A percentile compares a stretch with the other conserved stretches of the same genome.
Conservation (phyloP, 2,797 vertebrate species). For the Thaleichthys pacificus region DNA sequence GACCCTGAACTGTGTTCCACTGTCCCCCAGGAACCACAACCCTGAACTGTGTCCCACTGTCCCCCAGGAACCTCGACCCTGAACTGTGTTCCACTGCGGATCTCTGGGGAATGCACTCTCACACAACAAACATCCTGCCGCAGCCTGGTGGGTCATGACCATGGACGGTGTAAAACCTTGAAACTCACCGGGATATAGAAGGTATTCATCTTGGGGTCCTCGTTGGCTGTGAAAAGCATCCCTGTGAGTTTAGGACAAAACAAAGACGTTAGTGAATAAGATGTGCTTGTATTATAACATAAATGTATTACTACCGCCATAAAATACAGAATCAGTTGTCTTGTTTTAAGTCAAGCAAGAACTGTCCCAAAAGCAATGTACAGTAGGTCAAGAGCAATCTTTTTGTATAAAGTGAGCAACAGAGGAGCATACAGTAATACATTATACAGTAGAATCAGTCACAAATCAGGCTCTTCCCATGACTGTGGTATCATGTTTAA, state of each 20-base stretch:
- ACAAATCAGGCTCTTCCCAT: too few relatives aligned
- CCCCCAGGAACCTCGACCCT: too few relatives aligned
- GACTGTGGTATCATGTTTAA: neutral
- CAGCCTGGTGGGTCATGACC: too few relatives aligned
- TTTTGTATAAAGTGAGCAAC: too few relatives aligned
- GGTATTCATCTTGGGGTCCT: constrained; percentile 96
- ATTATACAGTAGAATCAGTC: too few relatives aligned
- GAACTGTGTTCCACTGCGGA: too few relatives aligned
- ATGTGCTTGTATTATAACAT: constrained; percentile 6
- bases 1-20: too few relatives aligned
- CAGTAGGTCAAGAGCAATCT: neutral
- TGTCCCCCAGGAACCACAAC: too few relatives aligned
- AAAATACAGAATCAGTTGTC: neutral
- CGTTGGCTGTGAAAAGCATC: constrained; percentile 97
- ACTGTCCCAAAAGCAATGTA: neutral
- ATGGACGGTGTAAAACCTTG: neutral
- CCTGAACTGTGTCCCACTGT: too few relatives aligned
- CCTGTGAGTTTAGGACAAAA: constrained; percentile 67
- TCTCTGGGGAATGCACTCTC: too few relatives aligned
- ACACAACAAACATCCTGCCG: too few relatives aligned
- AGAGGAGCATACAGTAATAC: neutral
- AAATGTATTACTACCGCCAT: neutral
- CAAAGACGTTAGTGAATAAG: neutral
- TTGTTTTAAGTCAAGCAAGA: neutral
- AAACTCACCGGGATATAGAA: constrained; percentile 95